phyloP scores from a whole-genome alignment of 1,140 invertebrate species.

The Dinothrombium tinctorium region DNA sequence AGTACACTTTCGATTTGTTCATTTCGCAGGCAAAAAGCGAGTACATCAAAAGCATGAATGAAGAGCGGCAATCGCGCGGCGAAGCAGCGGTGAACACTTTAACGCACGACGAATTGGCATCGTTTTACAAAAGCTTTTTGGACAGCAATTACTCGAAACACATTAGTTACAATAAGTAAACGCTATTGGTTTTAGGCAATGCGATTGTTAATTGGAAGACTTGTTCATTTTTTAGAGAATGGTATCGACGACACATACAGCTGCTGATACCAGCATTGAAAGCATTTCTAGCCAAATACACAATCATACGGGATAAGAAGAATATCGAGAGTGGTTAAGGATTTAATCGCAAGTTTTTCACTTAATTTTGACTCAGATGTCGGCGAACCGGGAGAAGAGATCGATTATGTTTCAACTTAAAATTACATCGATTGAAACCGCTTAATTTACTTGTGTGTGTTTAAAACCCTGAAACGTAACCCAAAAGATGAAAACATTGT shows the following conservation, averaged over 20 bases:
- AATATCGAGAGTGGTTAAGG: background rate
- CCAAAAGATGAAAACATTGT: no score
- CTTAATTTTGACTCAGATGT: no score
- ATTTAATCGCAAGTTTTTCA: background rate
- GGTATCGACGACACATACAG: constrained; percentile 4
- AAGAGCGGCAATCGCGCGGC: no score
- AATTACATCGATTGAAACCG: no score
- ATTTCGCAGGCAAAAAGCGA: background rate
- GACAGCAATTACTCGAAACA: constrained; percentile 5
- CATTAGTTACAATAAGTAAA: constrained; percentile 10
- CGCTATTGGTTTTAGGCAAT: background rate
- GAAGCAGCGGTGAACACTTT: background rate
- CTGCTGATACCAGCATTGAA: constrained; percentile 22
- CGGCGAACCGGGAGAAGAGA: no score
- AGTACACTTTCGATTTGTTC: background rate
- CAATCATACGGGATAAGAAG: background rate
- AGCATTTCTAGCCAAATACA: background rate
- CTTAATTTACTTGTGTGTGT: no score
- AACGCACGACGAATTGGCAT: constrained; percentile 8
- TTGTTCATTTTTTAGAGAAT: constrained; percentile 9
- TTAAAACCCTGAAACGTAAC: no score
- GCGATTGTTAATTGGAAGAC: background rate
- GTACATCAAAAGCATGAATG: no score
- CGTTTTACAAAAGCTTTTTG: constrained; percentile 10
- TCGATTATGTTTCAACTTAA: no score